Percentiles rank a stretch among this genome's conserved stretches.
phyloP scores from a whole-genome alignment of 2,113 vertebrate genomes.

The Aldabrachelys gigantea region DNA sequence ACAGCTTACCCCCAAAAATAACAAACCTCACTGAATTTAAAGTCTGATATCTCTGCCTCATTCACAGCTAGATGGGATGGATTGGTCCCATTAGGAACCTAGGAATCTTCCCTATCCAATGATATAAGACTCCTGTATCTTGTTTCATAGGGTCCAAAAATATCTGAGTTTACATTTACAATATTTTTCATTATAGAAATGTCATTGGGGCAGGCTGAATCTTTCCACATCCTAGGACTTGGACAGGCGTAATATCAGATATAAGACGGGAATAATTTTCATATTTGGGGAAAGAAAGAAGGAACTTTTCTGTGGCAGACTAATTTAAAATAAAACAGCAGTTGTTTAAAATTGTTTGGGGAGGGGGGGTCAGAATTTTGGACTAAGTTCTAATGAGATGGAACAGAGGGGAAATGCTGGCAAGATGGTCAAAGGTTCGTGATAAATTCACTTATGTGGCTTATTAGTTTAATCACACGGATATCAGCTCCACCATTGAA shows the following conservation, averaged over 20 bases:
- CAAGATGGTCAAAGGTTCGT: background rate
- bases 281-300: background rate
- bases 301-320: background rate
- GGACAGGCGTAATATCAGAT: background rate
- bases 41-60: background rate
- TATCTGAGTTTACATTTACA: background rate
- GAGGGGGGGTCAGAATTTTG: background rate
- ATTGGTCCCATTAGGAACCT: accelerated
- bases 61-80: background rate
- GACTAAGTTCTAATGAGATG: background rate
- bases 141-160: background rate
- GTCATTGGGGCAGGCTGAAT: background rate
- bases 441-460: background rate
- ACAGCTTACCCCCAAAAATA: background rate
- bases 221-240: background rate
- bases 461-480: background rate
- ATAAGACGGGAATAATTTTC: background rate
- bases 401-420: background rate
- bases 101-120: background rate
- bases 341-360: background rate
- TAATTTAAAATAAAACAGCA: background rate
- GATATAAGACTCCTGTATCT: background rate
- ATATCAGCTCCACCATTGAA: accelerated
- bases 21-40: background rate
- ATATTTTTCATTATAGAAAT: background rate